Base-by-base conservation (phyloP, 2,888 invertebrate genomes). In the Zelleria hepariella region DNA sequence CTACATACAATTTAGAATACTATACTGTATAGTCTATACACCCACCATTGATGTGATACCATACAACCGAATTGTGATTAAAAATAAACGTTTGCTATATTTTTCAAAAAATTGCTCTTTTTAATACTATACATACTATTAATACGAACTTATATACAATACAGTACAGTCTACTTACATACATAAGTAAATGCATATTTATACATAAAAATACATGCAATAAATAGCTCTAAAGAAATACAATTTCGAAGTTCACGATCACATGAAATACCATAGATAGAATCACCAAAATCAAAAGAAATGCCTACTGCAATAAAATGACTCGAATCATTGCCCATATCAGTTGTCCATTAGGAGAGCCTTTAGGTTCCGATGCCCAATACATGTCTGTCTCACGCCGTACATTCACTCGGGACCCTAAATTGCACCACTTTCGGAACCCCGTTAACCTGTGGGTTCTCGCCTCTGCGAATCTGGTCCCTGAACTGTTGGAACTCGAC, bases 381-480 rank as follows among this genome's bases (percentile, higher is more conserved):
- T n/a, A n/a, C n/a, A n/a, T n/a, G 15, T 15, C 1, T 42, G 32
- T 15, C 15, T 57, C 48, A 49, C 18, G 25, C 77, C 52, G 64
- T 69, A 71, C 89, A 89, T 3, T 74, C 67, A 8, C 68, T 72
- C 10, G 89, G 89, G 27, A 87, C 84, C 63, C 74, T 77, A 67
- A 73, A 89, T 61, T 80, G 78, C 59, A 69, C 77, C 1, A 73
- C 68, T 57, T 77, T 73, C 18, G 80, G 70, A n/a, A 53, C 10
- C n/a, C 82, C 84, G 54, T 71, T 60, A 2, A 86, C 78, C 60
- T 76, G 68, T 42, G 88, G 88, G 68, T 80, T 87, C 62, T 78
- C 66, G 5, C 89, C 89, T 53, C 72, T 71, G 20, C 71, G 77
- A 62, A 89, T 88, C 64, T 84, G 77, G 59, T 80, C 72, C 58